These are phyloP conservation scores for Trissonchulus sp. DNA, from an alignment of 2,888 invertebrate genomes.

Conservation along the genomic window DNA sequence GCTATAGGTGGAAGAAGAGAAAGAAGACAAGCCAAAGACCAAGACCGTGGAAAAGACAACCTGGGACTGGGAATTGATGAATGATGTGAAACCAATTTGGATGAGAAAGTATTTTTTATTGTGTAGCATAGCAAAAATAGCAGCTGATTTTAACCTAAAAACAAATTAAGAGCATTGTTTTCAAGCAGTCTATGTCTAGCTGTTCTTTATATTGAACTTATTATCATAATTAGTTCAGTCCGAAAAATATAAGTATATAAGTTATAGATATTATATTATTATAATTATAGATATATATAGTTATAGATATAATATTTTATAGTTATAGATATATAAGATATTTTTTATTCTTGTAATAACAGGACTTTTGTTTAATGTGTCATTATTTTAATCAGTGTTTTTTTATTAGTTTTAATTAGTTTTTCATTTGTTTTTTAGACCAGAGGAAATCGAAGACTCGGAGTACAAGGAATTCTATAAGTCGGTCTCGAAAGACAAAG, in stretches of 20 bases:
- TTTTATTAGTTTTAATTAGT: neutral
- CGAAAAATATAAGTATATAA: too few species aligned
- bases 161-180: neutral
- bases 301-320: neutral
- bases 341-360: neutral
- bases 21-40: slow-evolving; percentile 64
- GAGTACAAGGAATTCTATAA: slow-evolving; percentile 96
- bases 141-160: neutral
- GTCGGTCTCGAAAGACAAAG: slow-evolving; percentile 78
- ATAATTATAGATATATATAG: neutral
- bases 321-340: neutral
- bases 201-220: neutral
- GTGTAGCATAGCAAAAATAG: neutral
- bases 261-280: too few species aligned
- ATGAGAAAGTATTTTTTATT: slow-evolving; percentile 68
- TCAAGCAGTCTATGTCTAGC: neutral
- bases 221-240: too few species aligned
- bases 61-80: slow-evolving; percentile 95
- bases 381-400: neutral
- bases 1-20: slow-evolving; percentile 51
- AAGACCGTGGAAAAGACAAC: slow-evolving; percentile 86
- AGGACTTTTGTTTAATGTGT: neutral
- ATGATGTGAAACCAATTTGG: slow-evolving; percentile 98
- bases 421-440: slow-evolving; percentile 52
- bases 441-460: slow-evolving; percentile 70